Conservation (phyloP, 2,888 invertebrate species). For the Fragum whitleyi region DNA sequence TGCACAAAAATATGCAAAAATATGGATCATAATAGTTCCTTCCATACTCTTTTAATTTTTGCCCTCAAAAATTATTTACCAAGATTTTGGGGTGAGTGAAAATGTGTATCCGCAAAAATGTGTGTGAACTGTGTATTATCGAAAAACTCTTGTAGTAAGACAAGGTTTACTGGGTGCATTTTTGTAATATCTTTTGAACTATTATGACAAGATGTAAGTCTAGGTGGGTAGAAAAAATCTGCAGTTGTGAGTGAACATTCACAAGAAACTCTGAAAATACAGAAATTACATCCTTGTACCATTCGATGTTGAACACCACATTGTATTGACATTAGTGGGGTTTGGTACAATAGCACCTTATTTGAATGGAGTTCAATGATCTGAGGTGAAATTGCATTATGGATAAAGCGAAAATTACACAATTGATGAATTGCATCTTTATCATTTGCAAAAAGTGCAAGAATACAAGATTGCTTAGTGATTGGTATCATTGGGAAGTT, state of each 20-base stretch:
- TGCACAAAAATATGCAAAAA: no score
- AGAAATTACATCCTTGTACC: slow-evolving; percentile 32
- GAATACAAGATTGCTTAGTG: slow-evolving; percentile 15
- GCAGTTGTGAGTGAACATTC: slow-evolving; percentile 16
- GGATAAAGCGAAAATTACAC: slow-evolving; percentile 34
- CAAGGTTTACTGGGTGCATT: slow-evolving; percentile 42
- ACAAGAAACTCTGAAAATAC: slow-evolving; percentile 19
- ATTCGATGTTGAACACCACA: slow-evolving; percentile 23
- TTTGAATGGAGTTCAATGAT: slow-evolving; percentile 27
- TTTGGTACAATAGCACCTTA: slow-evolving; percentile 18
- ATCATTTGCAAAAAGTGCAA: slow-evolving; percentile 18
- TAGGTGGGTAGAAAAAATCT: slow-evolving; percentile 6
- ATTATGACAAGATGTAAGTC: slow-evolving; percentile 19
- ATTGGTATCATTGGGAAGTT: slow-evolving; percentile 29
- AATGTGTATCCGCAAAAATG: slow-evolving; percentile 25
- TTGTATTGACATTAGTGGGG: slow-evolving; percentile 21
- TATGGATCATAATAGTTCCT: no score
- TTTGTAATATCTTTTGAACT: slow-evolving; percentile 15
- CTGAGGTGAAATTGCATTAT: slow-evolving; percentile 16
- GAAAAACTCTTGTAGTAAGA: slow-evolving; percentile 41
- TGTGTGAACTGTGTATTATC: slow-evolving; percentile 11
- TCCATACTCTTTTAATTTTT: no score
- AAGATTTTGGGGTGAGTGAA: neutral
- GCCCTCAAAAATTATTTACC: no score
- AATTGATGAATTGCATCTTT: neutral